Percentiles rank a stretch among this genome's conserved stretches.
Evolutionary conservation across 2,113 vertebrate species (phyloP).

Genomic region (Triplophysa tibetana): DNA sequence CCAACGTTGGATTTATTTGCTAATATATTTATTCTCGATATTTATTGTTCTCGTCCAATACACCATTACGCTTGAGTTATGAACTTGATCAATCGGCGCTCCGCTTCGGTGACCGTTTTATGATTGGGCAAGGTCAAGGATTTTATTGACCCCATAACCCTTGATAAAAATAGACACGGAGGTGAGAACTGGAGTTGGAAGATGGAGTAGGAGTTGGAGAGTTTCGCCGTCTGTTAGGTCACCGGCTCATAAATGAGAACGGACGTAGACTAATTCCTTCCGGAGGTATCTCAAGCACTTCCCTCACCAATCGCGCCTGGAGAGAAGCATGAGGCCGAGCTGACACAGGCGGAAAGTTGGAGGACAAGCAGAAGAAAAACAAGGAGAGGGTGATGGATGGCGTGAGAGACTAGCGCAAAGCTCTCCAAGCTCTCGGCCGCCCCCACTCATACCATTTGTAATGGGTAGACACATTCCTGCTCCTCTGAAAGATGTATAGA

Average conservation of each 20-base stretch:
- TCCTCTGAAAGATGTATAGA: constrained; percentile 30
- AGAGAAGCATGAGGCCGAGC: constrained; percentile 41
- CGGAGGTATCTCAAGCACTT: constrained; percentile 57
- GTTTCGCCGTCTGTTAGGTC: constrained; percentile 55
- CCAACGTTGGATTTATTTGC: constrained; percentile 65
- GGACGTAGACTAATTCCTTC: constrained; percentile 68
- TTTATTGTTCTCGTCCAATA: constrained; percentile 63
- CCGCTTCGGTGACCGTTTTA: constrained; percentile 68
- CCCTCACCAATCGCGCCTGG: constrained; percentile 42
- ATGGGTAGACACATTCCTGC: constrained; percentile 47
- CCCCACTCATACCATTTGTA: constrained; percentile 56
- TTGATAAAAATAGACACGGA: constrained; percentile 62
- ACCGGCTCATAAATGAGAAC: constrained; percentile 65
- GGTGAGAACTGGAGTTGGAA: constrained; percentile 51
- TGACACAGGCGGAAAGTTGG: constrained; percentile 43
- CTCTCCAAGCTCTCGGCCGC: constrained; percentile 64
- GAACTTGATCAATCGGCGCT: constrained; percentile 72
- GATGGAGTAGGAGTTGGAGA: constrained; percentile 52
- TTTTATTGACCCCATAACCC: constrained; percentile 75
- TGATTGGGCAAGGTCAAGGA: constrained; percentile 70
- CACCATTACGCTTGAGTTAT: constrained; percentile 67
- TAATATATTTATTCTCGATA: constrained; percentile 62
- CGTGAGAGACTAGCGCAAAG: constrained; percentile 58
- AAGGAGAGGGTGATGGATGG: constrained; percentile 67
- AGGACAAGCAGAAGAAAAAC: constrained; percentile 48